These are phyloP conservation scores for Caenorhabditis sp. DNA, from an alignment of 2,888 invertebrate genomes.

Conservation along the genomic window DNA sequence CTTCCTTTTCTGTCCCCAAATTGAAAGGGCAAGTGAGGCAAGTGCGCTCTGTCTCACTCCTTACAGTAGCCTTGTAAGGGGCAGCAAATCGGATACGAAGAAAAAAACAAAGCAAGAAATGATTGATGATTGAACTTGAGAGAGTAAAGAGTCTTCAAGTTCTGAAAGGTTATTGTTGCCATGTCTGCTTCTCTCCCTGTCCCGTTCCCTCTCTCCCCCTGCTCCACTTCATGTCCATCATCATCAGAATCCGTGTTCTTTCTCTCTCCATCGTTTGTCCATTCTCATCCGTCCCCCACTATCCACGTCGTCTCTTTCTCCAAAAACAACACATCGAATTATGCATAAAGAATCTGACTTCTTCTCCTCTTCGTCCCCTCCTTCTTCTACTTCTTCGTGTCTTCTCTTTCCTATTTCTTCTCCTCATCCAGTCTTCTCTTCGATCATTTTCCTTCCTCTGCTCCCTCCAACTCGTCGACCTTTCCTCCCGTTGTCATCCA, in stretches of 20 bases:
- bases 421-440: not conserved
- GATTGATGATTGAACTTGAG: too few relatives aligned
- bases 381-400: not conserved
- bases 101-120: not conserved
- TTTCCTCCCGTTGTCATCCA: constrained; percentile 3
- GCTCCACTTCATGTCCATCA: constrained; percentile 12
- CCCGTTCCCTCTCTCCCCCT: not conserved
- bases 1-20: not conserved
- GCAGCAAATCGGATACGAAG: not conserved
- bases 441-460: constrained; percentile 37
- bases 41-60: constrained; percentile 2
- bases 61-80: not conserved
- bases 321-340: constrained; percentile 58
- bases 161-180: not conserved
- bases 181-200: not conserved
- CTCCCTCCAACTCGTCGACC: not conserved
- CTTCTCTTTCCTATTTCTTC: constrained; percentile 6
- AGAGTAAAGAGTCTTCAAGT: not conserved
- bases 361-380: constrained; percentile 5
- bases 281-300: constrained; percentile 3
- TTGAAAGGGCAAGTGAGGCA: constrained; percentile 11
- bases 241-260: constrained; percentile 20
- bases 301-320: constrained; percentile 10
- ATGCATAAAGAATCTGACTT: constrained; percentile 52
- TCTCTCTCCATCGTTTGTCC: too few relatives aligned